phyloP scores from a whole-genome alignment of 1,140 invertebrate genomes.

The Apis dorsata region DNA sequence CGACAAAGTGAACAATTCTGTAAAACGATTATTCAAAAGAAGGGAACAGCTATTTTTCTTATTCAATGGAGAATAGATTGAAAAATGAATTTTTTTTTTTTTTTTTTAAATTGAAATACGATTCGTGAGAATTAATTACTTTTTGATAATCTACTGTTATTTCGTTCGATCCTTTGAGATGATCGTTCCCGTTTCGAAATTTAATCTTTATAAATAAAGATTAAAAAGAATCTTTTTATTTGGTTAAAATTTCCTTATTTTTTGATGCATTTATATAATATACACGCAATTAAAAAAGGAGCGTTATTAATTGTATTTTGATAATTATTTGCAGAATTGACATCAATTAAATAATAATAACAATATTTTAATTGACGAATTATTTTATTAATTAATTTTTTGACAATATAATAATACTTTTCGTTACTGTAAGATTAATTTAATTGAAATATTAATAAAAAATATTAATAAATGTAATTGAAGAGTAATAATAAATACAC shows the following conservation, averaged over 20 bases:
- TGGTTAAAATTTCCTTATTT: background rate
- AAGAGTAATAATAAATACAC: background rate
- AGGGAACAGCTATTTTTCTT: slow-evolving; percentile 13
- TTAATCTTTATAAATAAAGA: slow-evolving; percentile 35
- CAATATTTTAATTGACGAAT: background rate
- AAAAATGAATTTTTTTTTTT: slow-evolving; percentile 58
- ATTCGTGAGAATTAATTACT: slow-evolving; percentile 55
- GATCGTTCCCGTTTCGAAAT: slow-evolving; percentile 27
- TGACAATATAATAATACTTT: background rate
- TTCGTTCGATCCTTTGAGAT: slow-evolving; percentile 28
- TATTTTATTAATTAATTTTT: no score
- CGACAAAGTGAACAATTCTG: slow-evolving; percentile 60
- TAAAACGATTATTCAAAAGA: slow-evolving; percentile 58
- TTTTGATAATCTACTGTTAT: slow-evolving; percentile 31
- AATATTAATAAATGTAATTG: background rate
- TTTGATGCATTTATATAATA: background rate
- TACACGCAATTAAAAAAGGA: background rate
- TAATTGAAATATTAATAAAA: background rate
- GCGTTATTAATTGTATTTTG: background rate
- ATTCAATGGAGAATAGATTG: slow-evolving; percentile 57
- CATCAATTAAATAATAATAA: background rate
- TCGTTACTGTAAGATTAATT: background rate
- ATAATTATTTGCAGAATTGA: background rate
- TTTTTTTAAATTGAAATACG: slow-evolving; percentile 54
- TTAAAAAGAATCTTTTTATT: slow-evolving; percentile 4